phyloP scores from a whole-genome alignment of 2,113 vertebrate species.

The Psephotus haematonotus region DNA sequence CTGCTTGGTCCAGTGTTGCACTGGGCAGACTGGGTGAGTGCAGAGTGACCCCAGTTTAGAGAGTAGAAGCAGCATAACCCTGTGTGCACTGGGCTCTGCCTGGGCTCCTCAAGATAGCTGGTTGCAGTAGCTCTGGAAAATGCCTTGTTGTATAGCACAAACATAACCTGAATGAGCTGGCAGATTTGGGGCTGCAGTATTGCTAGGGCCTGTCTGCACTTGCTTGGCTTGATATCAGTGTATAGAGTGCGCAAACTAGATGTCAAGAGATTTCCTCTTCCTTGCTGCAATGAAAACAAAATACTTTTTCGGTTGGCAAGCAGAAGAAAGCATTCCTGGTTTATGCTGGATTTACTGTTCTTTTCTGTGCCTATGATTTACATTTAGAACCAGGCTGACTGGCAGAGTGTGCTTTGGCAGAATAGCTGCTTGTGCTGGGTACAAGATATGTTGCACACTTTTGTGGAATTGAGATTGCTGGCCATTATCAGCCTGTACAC shows the following conservation, averaged over 20 bases:
- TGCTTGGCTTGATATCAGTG: neutral
- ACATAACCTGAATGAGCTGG: neutral
- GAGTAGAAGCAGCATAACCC: neutral
- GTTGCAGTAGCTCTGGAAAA: neutral
- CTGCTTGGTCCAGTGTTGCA: accelerated
- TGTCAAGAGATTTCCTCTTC: neutral
- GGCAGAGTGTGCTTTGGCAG: neutral
- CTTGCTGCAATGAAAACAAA: neutral
- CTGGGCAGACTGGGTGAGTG: neutral
- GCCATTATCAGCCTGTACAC: neutral
- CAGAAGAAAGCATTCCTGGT: conserved; percentile 4
- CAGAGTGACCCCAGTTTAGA: neutral
- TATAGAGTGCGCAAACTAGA: neutral
- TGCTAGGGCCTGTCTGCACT: neutral
- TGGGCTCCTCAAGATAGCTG: neutral
- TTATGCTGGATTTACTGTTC: conserved; percentile 38
- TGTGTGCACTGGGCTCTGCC: neutral
- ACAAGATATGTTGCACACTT: neutral
- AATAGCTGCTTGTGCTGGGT: accelerated
- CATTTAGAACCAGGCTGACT: neutral
- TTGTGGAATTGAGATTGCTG: neutral
- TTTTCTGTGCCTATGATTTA: neutral
- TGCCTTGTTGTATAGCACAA: neutral
- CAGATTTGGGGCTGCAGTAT: neutral
- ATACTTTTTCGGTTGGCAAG: neutral